Conservation (phyloP, 2,797 vertebrate genomes). For the Caiman crocodilus region DNA sequence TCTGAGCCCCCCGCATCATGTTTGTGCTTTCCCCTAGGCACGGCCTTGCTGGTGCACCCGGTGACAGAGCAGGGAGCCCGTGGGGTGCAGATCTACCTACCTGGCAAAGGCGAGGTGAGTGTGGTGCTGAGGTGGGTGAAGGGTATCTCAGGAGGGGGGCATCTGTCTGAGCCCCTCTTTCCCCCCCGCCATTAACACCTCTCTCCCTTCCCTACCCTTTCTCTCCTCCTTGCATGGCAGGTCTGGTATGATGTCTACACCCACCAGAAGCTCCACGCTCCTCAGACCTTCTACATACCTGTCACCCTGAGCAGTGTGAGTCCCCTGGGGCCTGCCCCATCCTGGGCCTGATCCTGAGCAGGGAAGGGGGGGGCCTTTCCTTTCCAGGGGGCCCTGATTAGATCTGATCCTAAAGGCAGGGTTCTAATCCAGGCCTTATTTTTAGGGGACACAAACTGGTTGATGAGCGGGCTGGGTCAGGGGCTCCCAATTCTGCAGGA, state of each 20-base stretch:
- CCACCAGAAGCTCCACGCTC: constrained; percentile 89
- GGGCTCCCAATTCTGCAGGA: too few species aligned
- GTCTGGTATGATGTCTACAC: constrained; percentile 91
- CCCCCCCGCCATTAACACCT: accelerated
- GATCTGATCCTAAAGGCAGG: background rate
- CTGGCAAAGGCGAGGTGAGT: constrained; percentile 72
- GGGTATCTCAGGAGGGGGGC: background rate
- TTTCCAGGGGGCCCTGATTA: background rate
- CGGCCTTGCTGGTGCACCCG: constrained; percentile 90
- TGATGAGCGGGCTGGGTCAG: too few species aligned
- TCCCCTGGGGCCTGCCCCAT: background rate
- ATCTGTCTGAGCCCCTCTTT: accelerated
- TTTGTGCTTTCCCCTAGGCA: constrained; percentile 77
- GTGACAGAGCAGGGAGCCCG: constrained; percentile 89
- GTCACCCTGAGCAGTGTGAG: constrained; percentile 92
- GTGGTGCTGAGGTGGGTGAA: background rate
- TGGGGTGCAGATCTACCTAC: constrained; percentile 90
- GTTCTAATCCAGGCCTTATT: too few species aligned
- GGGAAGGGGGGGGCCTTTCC: too few species aligned
- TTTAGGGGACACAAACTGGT: too few species aligned
- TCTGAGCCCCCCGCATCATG: background rate
- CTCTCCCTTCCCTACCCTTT: too few species aligned
- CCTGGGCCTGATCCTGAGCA: background rate
- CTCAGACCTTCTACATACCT: constrained; percentile 89
- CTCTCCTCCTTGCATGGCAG: constrained; percentile 68